Evolutionary conservation across 2,797 vertebrate species (phyloP).

Genomic region (Clarias fuscus): DNA sequence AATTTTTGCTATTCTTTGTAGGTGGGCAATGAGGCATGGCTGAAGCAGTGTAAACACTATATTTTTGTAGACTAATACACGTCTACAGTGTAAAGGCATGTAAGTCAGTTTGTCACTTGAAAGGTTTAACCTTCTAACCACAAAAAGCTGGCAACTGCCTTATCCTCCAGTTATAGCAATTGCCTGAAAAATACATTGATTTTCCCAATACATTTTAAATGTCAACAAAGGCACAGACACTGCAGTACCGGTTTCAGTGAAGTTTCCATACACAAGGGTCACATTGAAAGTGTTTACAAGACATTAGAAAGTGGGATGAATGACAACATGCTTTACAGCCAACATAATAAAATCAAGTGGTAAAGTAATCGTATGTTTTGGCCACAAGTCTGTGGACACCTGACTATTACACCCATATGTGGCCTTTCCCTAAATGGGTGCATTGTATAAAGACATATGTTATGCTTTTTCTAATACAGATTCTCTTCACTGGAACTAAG

Average conservation of each 20-base stretch:
- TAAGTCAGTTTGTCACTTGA: conserved; percentile 28
- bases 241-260: conserved; percentile 9
- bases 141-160: conserved; percentile 25
- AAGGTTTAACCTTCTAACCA: not conserved
- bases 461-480: not conserved
- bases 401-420: not conserved
- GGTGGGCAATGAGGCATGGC: conserved; percentile 51
- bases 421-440: not conserved
- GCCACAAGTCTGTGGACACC: not conserved
- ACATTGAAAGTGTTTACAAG: conserved; percentile 41
- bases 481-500: not conserved
- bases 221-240: conserved; percentile 23
- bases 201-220: not conserved
- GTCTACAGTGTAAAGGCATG: conserved; percentile 4
- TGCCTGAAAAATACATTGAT: conserved; percentile 12
- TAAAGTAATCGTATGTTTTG: not conserved
- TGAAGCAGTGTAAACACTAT: conserved; percentile 2
- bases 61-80: not conserved
- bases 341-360: not conserved
- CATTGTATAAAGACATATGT: not conserved
- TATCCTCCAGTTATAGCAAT: conserved; percentile 16
- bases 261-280: conserved; percentile 40
- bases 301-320: conserved; percentile 20
- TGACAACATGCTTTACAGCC: conserved; percentile 22
- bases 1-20: conserved; percentile 20